These are phyloP conservation scores for Enteromius afrohamiltoni DNA, from an alignment of 2,797 vertebrate genomes.

Conservation along the genomic window DNA sequence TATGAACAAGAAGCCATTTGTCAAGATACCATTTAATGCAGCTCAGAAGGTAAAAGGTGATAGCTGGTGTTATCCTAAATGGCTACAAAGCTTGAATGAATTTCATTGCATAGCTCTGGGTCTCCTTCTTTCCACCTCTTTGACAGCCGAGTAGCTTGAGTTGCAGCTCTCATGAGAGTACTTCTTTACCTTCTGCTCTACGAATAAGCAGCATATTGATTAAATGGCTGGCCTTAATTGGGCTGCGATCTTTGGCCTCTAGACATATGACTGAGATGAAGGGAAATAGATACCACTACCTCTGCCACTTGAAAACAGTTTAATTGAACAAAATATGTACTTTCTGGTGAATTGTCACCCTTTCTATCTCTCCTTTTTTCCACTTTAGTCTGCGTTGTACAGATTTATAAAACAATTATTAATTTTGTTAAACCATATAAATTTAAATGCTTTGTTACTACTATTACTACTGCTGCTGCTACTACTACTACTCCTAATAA, in stretches of 20 bases:
- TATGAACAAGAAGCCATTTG: slow-evolving; percentile 8
- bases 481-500: too few species aligned
- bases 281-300: slow-evolving; percentile 91
- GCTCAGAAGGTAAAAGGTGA: slow-evolving; percentile 20
- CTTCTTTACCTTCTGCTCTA: slow-evolving; percentile 94
- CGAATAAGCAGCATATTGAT: slow-evolving; percentile 95
- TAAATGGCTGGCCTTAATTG: slow-evolving; percentile 95
- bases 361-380: not conserved
- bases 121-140: slow-evolving; percentile 40
- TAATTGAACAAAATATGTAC: slow-evolving; percentile 85
- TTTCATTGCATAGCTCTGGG: not conserved
- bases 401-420: not conserved
- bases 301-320: slow-evolving; percentile 93
- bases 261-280: slow-evolving; percentile 93
- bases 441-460: not conserved
- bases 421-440: not conserved
- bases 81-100: slow-evolving; percentile 7
- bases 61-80: slow-evolving; percentile 1
- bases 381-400: not conserved
- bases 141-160: slow-evolving; percentile 93
- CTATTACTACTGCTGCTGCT: too few species aligned
- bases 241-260: slow-evolving; percentile 87
- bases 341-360: slow-evolving; percentile 68
- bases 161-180: slow-evolving; percentile 88
- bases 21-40: slow-evolving; percentile 41